Evolutionary conservation across 2,113 vertebrate species (phyloP).

Genomic region (Pangasianodon hypophthalmus): DNA sequence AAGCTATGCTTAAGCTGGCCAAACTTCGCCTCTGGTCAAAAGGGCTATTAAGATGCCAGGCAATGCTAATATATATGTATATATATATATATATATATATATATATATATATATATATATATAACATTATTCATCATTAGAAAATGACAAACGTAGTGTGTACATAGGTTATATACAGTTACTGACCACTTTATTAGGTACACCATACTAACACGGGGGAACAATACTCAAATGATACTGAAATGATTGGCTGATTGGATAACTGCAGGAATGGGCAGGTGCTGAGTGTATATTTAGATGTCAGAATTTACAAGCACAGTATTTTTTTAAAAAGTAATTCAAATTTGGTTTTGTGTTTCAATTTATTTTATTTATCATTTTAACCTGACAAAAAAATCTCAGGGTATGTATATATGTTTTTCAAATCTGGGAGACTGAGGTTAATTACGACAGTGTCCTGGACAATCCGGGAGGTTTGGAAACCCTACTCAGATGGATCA

Average conservation of each 20-base stretch:
- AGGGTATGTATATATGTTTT: no score
- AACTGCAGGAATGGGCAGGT: not conserved
- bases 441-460: not conserved
- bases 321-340: no score
- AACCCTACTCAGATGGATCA: not conserved
- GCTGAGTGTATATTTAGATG: not conserved
- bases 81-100: no score
- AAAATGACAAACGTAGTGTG: not conserved
- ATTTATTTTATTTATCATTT: no score
- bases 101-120: not conserved
- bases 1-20: not conserved
- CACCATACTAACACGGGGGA: not conserved
- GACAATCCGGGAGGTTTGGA: not conserved
- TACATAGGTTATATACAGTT: not conserved
- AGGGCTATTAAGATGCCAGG: constrained; percentile 3
- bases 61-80: not conserved
- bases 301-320: not conserved
- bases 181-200: not conserved
- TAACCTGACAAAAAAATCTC: no score
- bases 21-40: constrained; percentile 4
- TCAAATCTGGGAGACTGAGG: not conserved
- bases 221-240: not conserved
- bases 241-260: not conserved
- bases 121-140: not conserved
- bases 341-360: not conserved